Base-by-base conservation (phyloP, 2,113 vertebrate species). In the Narcine bancroftii region DNA sequence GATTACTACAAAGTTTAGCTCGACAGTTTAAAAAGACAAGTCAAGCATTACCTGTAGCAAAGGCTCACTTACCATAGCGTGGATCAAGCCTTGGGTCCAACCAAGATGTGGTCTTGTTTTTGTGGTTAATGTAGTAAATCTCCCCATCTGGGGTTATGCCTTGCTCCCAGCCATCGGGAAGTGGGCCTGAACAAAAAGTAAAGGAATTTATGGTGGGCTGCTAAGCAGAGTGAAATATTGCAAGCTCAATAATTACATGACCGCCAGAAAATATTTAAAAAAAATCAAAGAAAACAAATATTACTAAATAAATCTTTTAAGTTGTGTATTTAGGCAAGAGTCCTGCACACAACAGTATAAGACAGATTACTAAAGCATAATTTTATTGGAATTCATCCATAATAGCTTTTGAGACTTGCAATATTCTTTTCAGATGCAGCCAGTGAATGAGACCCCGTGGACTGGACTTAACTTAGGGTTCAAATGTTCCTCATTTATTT, bases 81-180 rank as follows among this genome's bases (percentile, higher is more conserved):
- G 98, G 96, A 97, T 99, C 98, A 94, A 99, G 97, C 94, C 98
- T 96, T 94, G 98, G 98, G 96, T 99, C 98, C 95, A 99, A 97
- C 98, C 98, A 99, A 95, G 98, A 99, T 94, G 98, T 99, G 94
- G 97, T 97, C 96, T 99, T 99, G 97, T 98, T 99, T 96, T 99
- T 99, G 97, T 99, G 98, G 96, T 99, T 99, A 96, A 99, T 99
- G 96, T 99, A 99, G 97, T 99, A 99, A 95, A 98, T 97, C 96
- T 99, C 98, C 95, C 98, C 98, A 95, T 99, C 98, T 95, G 97
- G 97, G 95, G 98, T 99, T 95, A 99, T 97, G 93, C 98, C 97
- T 96, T 99, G 98, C 95, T 99, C 98, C 98, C 98, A 99, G 96
- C 98, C 97, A 85, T 99, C 98, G 95, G 98, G 98, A 94, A 99